Base-by-base conservation (phyloP, 2,113 vertebrate species). In the Ammodytes marinus region DNA sequence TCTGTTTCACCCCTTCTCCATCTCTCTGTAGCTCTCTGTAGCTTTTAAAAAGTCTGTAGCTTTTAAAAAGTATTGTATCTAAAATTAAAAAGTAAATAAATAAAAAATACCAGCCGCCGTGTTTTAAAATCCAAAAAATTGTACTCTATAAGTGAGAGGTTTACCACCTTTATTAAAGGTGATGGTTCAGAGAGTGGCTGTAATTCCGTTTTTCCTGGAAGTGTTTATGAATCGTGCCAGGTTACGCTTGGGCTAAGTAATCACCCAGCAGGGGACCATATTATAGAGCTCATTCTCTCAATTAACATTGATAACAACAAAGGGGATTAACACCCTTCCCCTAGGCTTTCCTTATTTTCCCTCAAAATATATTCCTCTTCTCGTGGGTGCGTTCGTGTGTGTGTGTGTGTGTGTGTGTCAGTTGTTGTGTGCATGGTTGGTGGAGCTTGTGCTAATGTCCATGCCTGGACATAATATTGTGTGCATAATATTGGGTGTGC, bases 301-400 rank as follows among this genome's bases (percentile, higher is more conserved):
- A 91, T 94, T 91, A 92, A 83, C 88, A 88, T 45, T 9, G 73
- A 89, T 90, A 89, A 92, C 74, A 93, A 93, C 86, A 90, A 82
- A 87, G 67, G 42, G 74, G 87, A 90, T 88, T 89, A 90, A 82
- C 80, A 63, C 73, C 77, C 64, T 1, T 71, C 43, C 40, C 27
- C 42, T 19, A 80, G 43, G 40, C 75, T 69, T 77, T 58, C 43
- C 54, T 75, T 67, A 66, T 82, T 70, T 69, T 6, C 61, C 67
- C 57, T 43, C 55, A 42, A 52, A 85, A 75, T 74, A 54, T 90
- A 67, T 89, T 87, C 66, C 35, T 76, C 15, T 47, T 46, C 15
- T 6, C 3, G 13, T 58, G n/a, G 55, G 50, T 81, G 27, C 60
- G 42, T 40, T 2, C 3, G 2, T 52, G 0, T 7, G 1, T 53